Conservation (phyloP, 2,797 vertebrate species). For the Benthosema pterotum region DNA sequence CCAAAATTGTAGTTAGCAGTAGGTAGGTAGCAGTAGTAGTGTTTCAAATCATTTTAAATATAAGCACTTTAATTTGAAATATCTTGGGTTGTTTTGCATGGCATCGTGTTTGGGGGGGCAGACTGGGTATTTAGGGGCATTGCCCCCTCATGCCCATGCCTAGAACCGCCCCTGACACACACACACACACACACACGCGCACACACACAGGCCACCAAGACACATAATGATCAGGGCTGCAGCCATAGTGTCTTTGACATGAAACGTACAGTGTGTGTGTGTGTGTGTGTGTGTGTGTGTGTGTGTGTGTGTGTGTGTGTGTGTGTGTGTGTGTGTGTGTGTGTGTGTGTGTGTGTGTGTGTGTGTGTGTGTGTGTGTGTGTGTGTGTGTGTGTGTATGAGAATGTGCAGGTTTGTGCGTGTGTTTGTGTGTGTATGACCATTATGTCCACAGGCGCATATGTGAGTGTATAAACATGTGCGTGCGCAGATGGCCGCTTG, state of each 20-base stretch:
- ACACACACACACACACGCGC: no score
- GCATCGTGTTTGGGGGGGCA: no score
- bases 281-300: neutral
- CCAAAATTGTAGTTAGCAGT: no score
- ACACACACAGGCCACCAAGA: neutral
- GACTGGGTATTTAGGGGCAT: no score
- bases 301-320: neutral
- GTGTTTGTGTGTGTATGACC: neutral
- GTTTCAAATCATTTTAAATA: no score
- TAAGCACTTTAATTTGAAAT: no score
- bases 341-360: neutral
- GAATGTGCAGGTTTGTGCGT: no score
- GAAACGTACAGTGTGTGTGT: neutral
- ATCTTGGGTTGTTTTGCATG: no score
- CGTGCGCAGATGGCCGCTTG: slow-evolving; percentile 10
- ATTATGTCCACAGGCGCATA: neutral
- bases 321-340: neutral
- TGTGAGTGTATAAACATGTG: slow-evolving; percentile 5
- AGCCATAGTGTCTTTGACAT: neutral
- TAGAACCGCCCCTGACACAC: no score
- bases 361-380: neutral
- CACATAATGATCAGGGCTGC: neutral
- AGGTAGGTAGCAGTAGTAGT: no score
- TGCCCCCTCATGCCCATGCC: no score
- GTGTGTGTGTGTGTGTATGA: neutral